Base-by-base conservation (phyloP, 2,113 vertebrate genomes). In the Apteryx owenii region DNA sequence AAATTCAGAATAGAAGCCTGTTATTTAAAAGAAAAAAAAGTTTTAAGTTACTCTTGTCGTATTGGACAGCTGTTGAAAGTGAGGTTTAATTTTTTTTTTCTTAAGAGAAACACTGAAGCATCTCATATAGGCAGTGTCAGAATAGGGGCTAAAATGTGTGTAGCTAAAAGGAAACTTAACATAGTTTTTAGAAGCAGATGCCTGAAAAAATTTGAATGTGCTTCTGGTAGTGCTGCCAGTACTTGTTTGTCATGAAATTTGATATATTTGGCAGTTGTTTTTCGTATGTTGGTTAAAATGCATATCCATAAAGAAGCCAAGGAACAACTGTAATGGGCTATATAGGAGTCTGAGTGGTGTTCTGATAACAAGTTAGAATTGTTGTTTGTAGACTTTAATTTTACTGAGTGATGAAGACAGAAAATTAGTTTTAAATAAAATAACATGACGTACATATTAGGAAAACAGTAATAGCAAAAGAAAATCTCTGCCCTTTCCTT, bases 231-330 rank as follows among this genome's bases (percentile, higher is more conserved):
- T 42, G 42, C 31, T 88, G 46, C 25, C 68, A 58, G 40, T 68
- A 46, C 19, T 85, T 48, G 20, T 53, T 88, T 85, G 22, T 75
- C 16, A 23, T 21, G 31, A 66, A 5, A 10, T 7, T 78, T 69
- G 65, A 20, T 31, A 8, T 53, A n/a, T 85, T 70, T 83, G 36
- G 21, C 48, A 62, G n/a, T 5, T 19, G 3, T 9, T 71, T 16
- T 64, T 62, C 38, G 13, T 44, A 73, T 50, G 26, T 33, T 65
- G 14, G 9, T 94, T 80, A 65, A 79, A 83, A 86, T 6, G 3
- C 6, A 3, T 69, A 7, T 33, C 13, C 38, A 5, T n/a, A 33
- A 48, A 54, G 62, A 75, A 28, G n/a, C 12, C 0, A 0, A 66
- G 62, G 65, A 79, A 38, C 21, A 89, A 14, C 29, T 81, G 20